phyloP scores from a whole-genome alignment of 2,797 vertebrate genomes.

The Anomalospiza imberbis region DNA sequence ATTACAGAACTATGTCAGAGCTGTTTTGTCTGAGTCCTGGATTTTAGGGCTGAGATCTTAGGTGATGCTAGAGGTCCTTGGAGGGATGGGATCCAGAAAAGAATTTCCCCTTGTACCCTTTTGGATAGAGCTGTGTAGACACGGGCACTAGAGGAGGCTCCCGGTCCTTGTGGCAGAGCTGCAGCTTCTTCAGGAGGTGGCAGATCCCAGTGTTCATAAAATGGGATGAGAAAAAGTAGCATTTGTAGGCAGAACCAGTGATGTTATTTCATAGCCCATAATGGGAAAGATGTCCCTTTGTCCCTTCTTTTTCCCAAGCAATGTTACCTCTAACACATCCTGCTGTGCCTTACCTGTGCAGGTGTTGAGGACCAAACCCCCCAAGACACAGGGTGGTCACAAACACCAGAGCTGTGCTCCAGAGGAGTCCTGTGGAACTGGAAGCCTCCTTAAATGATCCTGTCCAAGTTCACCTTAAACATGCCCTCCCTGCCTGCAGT shows the following conservation, averaged over 20 bases:
- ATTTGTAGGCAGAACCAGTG: background rate
- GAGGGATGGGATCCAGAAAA: background rate
- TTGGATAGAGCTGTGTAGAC: background rate
- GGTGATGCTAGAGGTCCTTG: background rate
- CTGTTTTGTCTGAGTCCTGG: background rate
- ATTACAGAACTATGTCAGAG: background rate
- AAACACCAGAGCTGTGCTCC: background rate
- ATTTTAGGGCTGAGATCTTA: background rate
- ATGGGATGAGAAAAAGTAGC: background rate
- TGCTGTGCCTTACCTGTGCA: background rate
- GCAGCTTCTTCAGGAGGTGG: background rate
- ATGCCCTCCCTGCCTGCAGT: background rate
- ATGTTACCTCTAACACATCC: background rate
- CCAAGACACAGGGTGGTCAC: accelerated
- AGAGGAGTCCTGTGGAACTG: background rate
- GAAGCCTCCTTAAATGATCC: background rate
- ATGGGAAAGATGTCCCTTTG: background rate
- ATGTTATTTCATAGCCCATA: background rate
- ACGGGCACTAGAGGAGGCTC: background rate
- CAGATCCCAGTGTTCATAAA: background rate
- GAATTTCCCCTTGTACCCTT: background rate
- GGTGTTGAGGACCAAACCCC: background rate
- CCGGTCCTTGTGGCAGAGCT: background rate
- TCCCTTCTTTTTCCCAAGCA: background rate
- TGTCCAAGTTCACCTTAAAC: background rate